phyloP scores from a whole-genome alignment of 2,888 invertebrate genomes.

The Luffia ferchaultella region DNA sequence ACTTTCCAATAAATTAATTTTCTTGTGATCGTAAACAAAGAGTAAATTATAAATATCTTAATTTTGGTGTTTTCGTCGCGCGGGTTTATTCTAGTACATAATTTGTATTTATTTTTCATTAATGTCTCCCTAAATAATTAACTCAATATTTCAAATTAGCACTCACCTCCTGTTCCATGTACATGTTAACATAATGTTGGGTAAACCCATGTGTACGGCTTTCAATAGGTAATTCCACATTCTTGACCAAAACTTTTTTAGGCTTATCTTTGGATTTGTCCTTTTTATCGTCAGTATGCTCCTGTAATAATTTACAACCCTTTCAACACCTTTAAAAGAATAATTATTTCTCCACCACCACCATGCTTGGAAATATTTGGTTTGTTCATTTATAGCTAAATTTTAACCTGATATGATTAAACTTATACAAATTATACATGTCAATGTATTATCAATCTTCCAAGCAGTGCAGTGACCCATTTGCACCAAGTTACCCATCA shows the following conservation, averaged over 20 bases:
- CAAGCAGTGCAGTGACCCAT: conserved; percentile 54
- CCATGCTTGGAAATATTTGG: conserved; percentile 30
- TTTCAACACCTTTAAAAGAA: conserved; percentile 33
- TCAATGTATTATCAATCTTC: too few relatives aligned
- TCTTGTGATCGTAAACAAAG: too few relatives aligned
- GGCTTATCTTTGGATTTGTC: conserved; percentile 67
- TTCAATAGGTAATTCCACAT: conserved; percentile 86
- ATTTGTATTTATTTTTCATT: too few relatives aligned
- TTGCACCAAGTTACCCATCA: conserved; percentile 34
- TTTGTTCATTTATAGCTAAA: too few relatives aligned
- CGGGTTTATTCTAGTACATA: too few relatives aligned
- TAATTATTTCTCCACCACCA: conserved; percentile 41
- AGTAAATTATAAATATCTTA: too few relatives aligned
- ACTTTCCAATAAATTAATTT: too few relatives aligned
- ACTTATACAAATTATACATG: too few relatives aligned
- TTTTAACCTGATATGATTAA: too few relatives aligned
- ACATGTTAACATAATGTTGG: conserved; percentile 74
- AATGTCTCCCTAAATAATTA: too few relatives aligned
- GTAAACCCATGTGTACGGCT: conserved; percentile 76
- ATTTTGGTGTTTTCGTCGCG: too few relatives aligned
- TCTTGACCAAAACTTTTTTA: conserved; percentile 82
- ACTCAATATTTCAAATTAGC: conserved; percentile 1
- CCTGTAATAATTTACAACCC: conserved; percentile 48
- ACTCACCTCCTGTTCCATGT: conserved; percentile 81
- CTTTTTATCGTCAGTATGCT: conserved; percentile 67